phyloP scores from a whole-genome alignment of 1,140 invertebrate genomes.

The Meloidogyne floridensis region DNA sequence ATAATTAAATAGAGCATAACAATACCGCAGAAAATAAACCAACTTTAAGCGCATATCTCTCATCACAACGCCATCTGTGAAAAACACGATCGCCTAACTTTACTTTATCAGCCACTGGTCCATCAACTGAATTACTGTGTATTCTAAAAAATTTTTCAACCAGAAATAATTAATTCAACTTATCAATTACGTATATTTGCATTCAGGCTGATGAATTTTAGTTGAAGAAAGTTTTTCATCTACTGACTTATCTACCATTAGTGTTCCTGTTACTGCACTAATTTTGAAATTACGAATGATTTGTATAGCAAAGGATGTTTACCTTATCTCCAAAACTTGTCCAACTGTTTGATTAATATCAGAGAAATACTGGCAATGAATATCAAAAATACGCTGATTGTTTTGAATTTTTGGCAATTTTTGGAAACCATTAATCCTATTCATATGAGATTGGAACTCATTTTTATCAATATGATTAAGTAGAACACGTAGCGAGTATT shows the following conservation, averaged over 20 bases:
- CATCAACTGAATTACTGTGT: slow-evolving; percentile 33
- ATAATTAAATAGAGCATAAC: neutral
- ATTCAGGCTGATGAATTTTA: slow-evolving; percentile 5
- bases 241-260: neutral
- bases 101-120: slow-evolving; percentile 42
- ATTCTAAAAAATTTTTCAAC: slow-evolving; percentile 14
- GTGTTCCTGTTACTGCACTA: neutral
- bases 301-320: neutral
- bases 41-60: slow-evolving; percentile 44
- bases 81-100: slow-evolving; percentile 45
- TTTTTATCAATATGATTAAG: neutral
- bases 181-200: slow-evolving; percentile 20
- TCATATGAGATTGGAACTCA: neutral
- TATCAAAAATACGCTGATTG: slow-evolving; percentile 10
- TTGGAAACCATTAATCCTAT: neutral
- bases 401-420: neutral
- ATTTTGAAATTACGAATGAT: slow-evolving; percentile 6
- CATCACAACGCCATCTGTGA: slow-evolving; percentile 47
- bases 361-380: slow-evolving; percentile 25
- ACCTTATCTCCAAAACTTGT: slow-evolving; percentile 20
- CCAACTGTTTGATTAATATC: slow-evolving; percentile 9
- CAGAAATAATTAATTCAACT: neutral
- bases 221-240: too few species aligned
- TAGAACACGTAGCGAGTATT: slow-evolving; percentile 19
- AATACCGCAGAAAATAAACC: neutral